phyloP scores from a whole-genome alignment of 2,113 vertebrate species.

The Galemys pyrenaicus region DNA sequence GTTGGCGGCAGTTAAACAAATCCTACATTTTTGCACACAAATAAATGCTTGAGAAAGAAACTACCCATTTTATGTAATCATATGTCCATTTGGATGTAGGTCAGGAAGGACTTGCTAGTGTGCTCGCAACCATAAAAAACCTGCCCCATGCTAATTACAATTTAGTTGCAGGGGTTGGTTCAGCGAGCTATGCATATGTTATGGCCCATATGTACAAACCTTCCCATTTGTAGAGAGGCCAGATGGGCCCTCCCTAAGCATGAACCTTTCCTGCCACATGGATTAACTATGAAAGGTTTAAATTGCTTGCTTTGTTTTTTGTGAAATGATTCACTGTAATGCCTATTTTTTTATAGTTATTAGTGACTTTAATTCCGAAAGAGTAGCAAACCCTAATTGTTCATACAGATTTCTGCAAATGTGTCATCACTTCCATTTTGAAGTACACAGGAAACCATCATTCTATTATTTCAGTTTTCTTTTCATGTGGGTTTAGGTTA shows the following conservation, averaged over 20 bases:
- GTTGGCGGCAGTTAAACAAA: constrained; percentile 76
- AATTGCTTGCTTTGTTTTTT: constrained; percentile 56
- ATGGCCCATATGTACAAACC: constrained; percentile 64
- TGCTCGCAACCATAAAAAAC: constrained; percentile 67
- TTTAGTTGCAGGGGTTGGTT: constrained; percentile 68
- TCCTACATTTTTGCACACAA: constrained; percentile 75
- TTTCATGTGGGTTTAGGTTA: neutral
- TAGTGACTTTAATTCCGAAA: constrained; percentile 9
- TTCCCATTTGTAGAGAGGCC: constrained; percentile 66
- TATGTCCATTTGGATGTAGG: constrained; percentile 80
- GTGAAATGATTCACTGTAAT: constrained; percentile 1
- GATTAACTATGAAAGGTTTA: constrained; percentile 57
- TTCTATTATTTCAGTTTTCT: constrained; percentile 1
- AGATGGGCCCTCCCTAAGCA: constrained; percentile 63
- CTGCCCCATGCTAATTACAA: constrained; percentile 70
- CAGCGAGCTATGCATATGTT: constrained; percentile 67
- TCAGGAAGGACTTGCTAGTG: constrained; percentile 62
- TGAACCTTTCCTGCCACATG: constrained; percentile 40
- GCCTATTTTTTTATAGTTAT: constrained; percentile 17
- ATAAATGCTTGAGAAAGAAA: constrained; percentile 79
- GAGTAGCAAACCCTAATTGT: neutral
- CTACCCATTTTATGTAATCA: constrained; percentile 80
- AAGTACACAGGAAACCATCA: neutral
- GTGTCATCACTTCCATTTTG: neutral
- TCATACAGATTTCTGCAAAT: constrained; percentile 35